These are phyloP conservation scores for Macrobrachium nipponense DNA, from an alignment of 1,140 invertebrate genomes.

Conservation along the genomic window DNA sequence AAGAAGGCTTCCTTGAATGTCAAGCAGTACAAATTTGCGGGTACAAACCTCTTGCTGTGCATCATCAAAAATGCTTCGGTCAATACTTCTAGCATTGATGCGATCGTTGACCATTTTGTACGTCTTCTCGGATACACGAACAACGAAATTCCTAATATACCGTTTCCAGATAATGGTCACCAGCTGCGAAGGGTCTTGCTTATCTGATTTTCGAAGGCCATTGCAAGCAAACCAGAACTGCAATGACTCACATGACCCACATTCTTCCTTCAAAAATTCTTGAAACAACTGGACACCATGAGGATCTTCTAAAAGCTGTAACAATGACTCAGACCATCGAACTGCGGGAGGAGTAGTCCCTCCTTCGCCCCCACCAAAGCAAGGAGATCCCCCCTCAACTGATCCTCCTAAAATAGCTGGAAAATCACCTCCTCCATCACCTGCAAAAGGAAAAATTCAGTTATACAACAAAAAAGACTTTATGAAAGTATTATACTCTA, in stretches of 20 bases:
- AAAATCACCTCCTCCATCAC: constrained; percentile 22
- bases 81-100: constrained; percentile 48
- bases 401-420: constrained; percentile 22
- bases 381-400: constrained; percentile 36
- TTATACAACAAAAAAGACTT: not conserved
- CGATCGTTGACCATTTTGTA: constrained; percentile 52
- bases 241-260: constrained; percentile 42
- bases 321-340: constrained; percentile 46
- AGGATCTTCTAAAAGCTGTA: constrained; percentile 39
- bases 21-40: not conserved
- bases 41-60: constrained; percentile 44
- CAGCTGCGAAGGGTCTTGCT: constrained; percentile 42
- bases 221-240: constrained; percentile 56
- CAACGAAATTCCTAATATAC: constrained; percentile 42
- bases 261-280: constrained; percentile 48
- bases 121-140: constrained; percentile 45
- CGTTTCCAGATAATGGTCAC: constrained; percentile 51
- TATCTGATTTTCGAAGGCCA: constrained; percentile 31
- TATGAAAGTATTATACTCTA: not conserved
- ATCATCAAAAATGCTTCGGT: constrained; percentile 53
- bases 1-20: no score
- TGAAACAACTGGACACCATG: constrained; percentile 48
- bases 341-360: constrained; percentile 43
- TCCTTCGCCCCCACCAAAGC: constrained; percentile 48
- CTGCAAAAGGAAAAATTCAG: constrained; percentile 17